A percentile compares a stretch with the other conserved stretches of the same genome.
Evolutionary conservation across 2,888 invertebrate species (phyloP).

Genomic region (Colostygia pectinataria): DNA sequence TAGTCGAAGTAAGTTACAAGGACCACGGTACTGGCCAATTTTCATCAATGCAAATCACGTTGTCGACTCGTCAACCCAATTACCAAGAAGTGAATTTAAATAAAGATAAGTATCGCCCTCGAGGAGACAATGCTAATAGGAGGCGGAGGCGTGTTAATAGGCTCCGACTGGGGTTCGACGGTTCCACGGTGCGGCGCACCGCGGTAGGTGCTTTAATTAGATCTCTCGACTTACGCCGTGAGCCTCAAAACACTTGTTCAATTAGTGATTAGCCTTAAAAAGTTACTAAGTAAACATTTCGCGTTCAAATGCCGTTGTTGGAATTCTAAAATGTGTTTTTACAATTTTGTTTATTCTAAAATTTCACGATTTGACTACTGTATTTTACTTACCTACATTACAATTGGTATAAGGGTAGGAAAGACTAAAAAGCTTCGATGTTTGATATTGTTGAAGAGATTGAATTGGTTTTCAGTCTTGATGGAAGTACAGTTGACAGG

Average conservation of each 20-base stretch:
- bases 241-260: slow-evolving; percentile 79
- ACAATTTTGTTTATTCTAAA: slow-evolving; percentile 14
- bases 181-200: slow-evolving; percentile 43
- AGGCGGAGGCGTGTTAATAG: slow-evolving; percentile 80
- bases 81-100: slow-evolving; percentile 84
- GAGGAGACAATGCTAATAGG: slow-evolving; percentile 83
- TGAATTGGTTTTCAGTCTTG: slow-evolving; percentile 49
- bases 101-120: slow-evolving; percentile 83
- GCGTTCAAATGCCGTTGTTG: slow-evolving; percentile 17
- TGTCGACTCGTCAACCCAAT: slow-evolving; percentile 83
- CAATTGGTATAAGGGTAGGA: too few species aligned
- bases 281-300: slow-evolving; percentile 60
- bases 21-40: slow-evolving; percentile 71
- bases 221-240: slow-evolving; percentile 76
- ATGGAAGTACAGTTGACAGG: slow-evolving; percentile 47
- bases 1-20: slow-evolving; percentile 66
- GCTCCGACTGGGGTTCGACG: slow-evolving; percentile 67
- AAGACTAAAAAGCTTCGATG: slow-evolving; percentile 10
- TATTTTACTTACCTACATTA: too few species aligned
- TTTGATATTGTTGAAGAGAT: slow-evolving; percentile 40
- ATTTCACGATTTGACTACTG: too few species aligned
- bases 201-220: slow-evolving; percentile 80
- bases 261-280: slow-evolving; percentile 75
- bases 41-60: slow-evolving; percentile 84
- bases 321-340: slow-evolving; percentile 19